phyloP scores from a whole-genome alignment of 2,797 vertebrate genomes.

The Phrynocephalus forsythii region DNA sequence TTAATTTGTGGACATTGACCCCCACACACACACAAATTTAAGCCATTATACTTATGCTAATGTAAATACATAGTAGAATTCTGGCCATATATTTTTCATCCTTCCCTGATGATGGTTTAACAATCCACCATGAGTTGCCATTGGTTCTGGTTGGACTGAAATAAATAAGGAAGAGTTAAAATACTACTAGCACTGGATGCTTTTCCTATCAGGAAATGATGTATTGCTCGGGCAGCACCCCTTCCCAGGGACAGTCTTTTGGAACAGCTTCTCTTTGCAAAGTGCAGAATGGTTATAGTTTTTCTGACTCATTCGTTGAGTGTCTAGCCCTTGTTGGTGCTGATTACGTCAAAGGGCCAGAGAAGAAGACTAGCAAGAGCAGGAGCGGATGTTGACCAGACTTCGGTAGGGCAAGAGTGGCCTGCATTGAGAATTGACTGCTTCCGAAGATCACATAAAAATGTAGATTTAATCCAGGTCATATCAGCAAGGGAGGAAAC shows the following conservation, averaged over 20 bases:
- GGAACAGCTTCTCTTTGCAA: neutral
- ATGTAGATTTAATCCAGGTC: too few species aligned
- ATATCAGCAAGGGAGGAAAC: too few species aligned
- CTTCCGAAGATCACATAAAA: too few species aligned
- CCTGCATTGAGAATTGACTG: too few species aligned
- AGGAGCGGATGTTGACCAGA: neutral
- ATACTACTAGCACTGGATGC: neutral
- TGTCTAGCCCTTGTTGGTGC: neutral
- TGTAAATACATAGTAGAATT: too few species aligned
- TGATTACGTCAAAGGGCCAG: neutral
- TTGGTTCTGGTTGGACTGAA: neutral
- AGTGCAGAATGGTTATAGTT: too few species aligned
- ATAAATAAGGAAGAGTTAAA: neutral
- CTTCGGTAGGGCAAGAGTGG: too few species aligned
- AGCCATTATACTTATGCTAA: too few species aligned
- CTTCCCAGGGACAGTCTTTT: too few species aligned
- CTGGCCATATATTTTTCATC: neutral
- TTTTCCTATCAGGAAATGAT: neutral
- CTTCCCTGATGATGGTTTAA: neutral
- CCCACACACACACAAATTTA: rapidly evolving
- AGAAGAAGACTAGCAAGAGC: neutral
- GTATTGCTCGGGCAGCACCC: neutral
- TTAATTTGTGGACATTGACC: too few species aligned
- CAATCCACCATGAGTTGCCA: neutral
- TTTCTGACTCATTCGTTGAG: neutral